These are phyloP conservation scores for Nasonia vitripennis DNA, from an alignment of 1,140 invertebrate genomes.

Conservation along the genomic window DNA sequence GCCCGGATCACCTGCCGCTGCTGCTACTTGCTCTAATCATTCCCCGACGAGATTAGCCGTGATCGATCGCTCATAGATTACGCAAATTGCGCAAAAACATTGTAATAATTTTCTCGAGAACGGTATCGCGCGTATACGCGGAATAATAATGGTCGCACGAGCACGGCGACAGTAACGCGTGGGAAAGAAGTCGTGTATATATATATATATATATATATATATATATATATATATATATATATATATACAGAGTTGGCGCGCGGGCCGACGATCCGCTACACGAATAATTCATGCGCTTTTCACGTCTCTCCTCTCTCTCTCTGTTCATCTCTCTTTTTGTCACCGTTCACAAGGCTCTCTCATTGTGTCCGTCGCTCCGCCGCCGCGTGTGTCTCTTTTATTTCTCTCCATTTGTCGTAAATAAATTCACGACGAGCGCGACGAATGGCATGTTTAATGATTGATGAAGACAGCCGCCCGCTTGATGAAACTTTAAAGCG, in stretches of 20 bases:
- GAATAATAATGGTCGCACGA: background rate
- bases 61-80: conserved; percentile 35
- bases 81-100: conserved; percentile 6
- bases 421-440: conserved; percentile 53
- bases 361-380: conserved; percentile 24
- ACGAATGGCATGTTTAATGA: conserved; percentile 54
- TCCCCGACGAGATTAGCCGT: conserved; percentile 25
- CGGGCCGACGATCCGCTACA: conserved; percentile 43
- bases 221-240: background rate
- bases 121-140: background rate
- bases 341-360: conserved; percentile 6
- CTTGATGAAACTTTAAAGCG: conserved; percentile 54
- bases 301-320: conserved; percentile 39
- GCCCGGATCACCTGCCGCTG: background rate
- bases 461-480: conserved; percentile 52
- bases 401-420: conserved; percentile 53
- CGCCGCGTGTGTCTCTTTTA: conserved; percentile 31
- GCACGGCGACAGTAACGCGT: conserved; percentile 39
- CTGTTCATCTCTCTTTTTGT: conserved; percentile 47
- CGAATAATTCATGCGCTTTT: conserved; percentile 64
- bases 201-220: background rate
- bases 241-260: background rate
- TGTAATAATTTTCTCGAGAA: background rate
- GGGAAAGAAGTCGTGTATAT: conserved; percentile 57
- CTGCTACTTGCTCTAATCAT: no score